Evolutionary conservation across 2,797 vertebrate species (phyloP), one percentile per base, ranked within the genome.

Genomic region (Silurus aristotelis): DNA sequence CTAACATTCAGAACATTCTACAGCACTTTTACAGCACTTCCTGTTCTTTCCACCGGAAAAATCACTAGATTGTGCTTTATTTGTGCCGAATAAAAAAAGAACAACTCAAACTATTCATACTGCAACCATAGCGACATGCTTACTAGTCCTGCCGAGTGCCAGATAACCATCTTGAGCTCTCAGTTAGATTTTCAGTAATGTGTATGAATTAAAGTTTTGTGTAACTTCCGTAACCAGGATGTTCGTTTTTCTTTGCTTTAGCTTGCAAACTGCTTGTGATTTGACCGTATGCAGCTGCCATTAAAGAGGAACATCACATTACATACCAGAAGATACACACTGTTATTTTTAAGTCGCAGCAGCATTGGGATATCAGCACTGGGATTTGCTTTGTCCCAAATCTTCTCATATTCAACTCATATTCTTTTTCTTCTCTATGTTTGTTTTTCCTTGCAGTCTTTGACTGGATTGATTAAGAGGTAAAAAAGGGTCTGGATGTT

Each of bases 51-150:
- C 76, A 61, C 27, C 56, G 38, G 19, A 31, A 58, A 70, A 70
- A 68, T 56, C n/a, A 25, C 43, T 19, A 55, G 20, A 78, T 4
- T 19, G 60, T 66, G 25, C 38, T 48, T 5, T 10, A 55, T 55
- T 81, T 52, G 64, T 38, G 64, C 17, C 14, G 64, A 27, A 31
- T 76, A 8, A 10, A 6, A 19, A 9, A 15, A 27, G 9, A 58
- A 20, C 56, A 13, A 19, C 19, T 38, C 13, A 22, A 5, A 5
- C 17, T 43, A 6, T 19, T 43, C 61, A 19, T 15, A 27, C 43
- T 12, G 78, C 27, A 66, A 67, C 78, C 78, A 80, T 80, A 66
- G 52, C 79, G 67, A 67, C 79, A 67, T 13, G 27, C 43, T 25
- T 80, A 52, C 61, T 20, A 52, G 43, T 66, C 61, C 63, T 68